Evolutionary conservation across 2,888 invertebrate genomes (phyloP).

Genomic region (Scotopteryx bipunctaria): DNA sequence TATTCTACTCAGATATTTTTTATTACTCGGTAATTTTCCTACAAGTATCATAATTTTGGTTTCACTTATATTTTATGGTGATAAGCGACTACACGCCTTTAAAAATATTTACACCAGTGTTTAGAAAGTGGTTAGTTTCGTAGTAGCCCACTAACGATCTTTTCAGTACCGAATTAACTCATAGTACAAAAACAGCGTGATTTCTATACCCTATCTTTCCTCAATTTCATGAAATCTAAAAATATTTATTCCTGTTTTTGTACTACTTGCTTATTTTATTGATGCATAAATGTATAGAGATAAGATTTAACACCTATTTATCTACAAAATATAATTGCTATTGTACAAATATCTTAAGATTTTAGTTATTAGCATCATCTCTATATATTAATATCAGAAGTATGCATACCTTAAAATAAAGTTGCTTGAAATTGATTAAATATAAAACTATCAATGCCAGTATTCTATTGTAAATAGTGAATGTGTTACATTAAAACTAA

Average conservation of each 20-base stretch:
- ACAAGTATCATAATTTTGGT: too few relatives aligned
- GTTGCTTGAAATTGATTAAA: constrained; percentile 43
- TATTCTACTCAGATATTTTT: too few relatives aligned
- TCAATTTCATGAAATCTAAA: constrained; percentile 15
- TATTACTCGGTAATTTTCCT: constrained; percentile 3
- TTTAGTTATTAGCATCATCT: constrained; percentile 51
- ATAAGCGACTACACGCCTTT: constrained; percentile 30
- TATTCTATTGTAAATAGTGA: constrained; percentile 81
- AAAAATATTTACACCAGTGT: constrained; percentile 33
- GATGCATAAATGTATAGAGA: constrained; percentile 38
- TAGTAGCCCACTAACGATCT: constrained; percentile 1
- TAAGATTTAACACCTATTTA: constrained; percentile 42
- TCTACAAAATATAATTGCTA: constrained; percentile 47
- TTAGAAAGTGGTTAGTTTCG: constrained; percentile 13
- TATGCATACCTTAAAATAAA: constrained; percentile 23
- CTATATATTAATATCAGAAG: constrained; percentile 24
- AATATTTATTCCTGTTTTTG: constrained; percentile 39
- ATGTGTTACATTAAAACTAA: constrained; percentile 77
- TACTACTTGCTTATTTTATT: constrained; percentile 44
- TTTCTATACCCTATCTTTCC: constrained; percentile 19
- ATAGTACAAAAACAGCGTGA: constrained; percentile 41
- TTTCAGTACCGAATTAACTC: constrained; percentile 14
- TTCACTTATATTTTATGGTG: constrained; percentile 20
- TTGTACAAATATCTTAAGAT: constrained; percentile 63
- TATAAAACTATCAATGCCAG: constrained; percentile 75